Evolutionary conservation across 2,113 vertebrate species (phyloP).

Genomic region (Hyperopisus bebe): DNA sequence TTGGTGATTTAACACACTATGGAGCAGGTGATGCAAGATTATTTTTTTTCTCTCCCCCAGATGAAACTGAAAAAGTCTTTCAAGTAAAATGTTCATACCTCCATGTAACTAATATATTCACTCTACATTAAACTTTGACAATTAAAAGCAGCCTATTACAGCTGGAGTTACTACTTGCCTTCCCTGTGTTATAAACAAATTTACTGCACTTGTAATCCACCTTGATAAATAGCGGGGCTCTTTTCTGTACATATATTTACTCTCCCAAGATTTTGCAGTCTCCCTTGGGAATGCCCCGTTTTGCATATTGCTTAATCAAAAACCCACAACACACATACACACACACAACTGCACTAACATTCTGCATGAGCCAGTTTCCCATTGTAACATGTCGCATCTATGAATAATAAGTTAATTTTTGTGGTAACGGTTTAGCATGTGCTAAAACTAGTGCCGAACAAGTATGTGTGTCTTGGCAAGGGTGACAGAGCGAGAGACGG

Average conservation of each 20-base stretch:
- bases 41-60: not conserved
- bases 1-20: not conserved
- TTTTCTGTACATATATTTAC: not conserved
- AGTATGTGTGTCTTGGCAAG: not conserved
- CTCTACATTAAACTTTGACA: not conserved
- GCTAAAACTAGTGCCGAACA: not conserved
- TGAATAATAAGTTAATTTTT: not conserved
- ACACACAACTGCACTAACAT: not conserved
- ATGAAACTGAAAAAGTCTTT: not conserved
- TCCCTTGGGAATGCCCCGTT: not conserved
- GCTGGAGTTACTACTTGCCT: not conserved
- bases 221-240: not conserved
- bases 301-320: not conserved
- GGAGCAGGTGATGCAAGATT: not conserved
- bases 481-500: not conserved
- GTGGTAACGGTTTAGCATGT: not conserved
- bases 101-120: not conserved
- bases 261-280: not conserved
- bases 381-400: not conserved
- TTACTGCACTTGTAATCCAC: not conserved
- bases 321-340: not conserved
- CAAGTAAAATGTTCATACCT: not conserved
- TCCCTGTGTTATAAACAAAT: not conserved
- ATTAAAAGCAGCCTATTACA: not conserved
- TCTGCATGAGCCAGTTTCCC: not conserved